Percentiles rank a stretch among this genome's conserved stretches.
These are phyloP conservation scores for Amblyjoppa fuscipennis DNA, from an alignment of 2,888 invertebrate species.

Conservation along the genomic window DNA sequence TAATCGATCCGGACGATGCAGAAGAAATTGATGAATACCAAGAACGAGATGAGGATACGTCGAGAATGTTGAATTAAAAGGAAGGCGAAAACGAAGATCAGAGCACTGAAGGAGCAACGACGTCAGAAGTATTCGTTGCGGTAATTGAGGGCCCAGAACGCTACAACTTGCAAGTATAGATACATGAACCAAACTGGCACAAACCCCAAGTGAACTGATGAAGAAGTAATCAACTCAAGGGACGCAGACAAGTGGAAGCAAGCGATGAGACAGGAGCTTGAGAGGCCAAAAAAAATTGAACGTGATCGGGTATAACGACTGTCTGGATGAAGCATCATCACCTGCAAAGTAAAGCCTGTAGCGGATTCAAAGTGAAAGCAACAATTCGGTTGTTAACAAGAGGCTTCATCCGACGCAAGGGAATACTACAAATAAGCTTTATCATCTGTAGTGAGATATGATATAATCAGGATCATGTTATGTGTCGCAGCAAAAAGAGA, in stretches of 20 bases:
- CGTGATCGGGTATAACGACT: not conserved
- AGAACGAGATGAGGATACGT: not conserved
- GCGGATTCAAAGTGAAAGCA: not conserved
- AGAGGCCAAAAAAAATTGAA: not conserved
- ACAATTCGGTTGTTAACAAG: not conserved
- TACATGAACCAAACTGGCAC: not conserved
- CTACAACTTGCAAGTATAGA: not conserved
- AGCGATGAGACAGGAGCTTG: not conserved
- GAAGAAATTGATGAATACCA: not conserved
- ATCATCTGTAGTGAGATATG: not conserved
- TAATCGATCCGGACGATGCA: not conserved
- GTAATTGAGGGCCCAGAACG: not conserved
- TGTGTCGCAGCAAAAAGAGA: constrained; percentile 56
- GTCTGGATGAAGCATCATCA: not conserved
- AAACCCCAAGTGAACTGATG: not conserved
- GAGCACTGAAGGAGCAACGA: not conserved
- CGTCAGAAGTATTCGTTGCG: not conserved
- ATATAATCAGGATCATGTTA: constrained; percentile 14
- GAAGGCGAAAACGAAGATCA: not conserved
- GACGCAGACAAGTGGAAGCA: not conserved
- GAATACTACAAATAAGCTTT: not conserved
- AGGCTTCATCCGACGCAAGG: not conserved
- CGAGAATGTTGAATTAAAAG: no score
- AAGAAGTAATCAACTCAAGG: not conserved
- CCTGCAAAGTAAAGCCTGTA: not conserved